These are phyloP conservation scores for Characodon lateralis DNA, from an alignment of 2,797 vertebrate genomes.

Conservation along the genomic window DNA sequence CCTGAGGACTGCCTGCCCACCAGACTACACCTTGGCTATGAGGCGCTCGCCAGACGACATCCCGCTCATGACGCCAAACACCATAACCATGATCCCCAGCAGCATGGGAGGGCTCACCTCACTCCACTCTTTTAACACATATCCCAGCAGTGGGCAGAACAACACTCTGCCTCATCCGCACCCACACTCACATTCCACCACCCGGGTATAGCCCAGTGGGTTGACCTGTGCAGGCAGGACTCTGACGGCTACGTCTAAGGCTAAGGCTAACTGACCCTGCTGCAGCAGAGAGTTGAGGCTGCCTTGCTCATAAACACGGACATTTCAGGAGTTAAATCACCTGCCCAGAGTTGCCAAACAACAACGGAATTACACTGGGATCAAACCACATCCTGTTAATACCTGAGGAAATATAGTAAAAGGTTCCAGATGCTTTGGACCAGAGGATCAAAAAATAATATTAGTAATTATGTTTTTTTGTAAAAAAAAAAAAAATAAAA, in stretches of 20 bases:
- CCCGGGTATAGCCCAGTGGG: constrained; percentile 94
- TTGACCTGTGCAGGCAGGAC: constrained; percentile 45
- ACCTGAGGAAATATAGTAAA: constrained; percentile 68
- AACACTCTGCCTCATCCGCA: constrained; percentile 95
- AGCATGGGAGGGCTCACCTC: constrained; percentile 95
- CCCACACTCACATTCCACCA: constrained; percentile 98
- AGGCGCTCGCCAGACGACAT: constrained; percentile 98
- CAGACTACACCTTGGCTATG: constrained; percentile 99
- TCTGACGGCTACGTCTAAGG: constrained; percentile 49
- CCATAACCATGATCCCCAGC: constrained; percentile 99
- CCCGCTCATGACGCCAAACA: constrained; percentile 99
- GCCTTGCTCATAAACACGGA: constrained; percentile 50
- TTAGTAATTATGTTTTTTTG: constrained; percentile 67
- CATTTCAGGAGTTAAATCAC: constrained; percentile 51
- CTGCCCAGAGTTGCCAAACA: constrained; percentile 61
- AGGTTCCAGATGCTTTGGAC: constrained; percentile 53
- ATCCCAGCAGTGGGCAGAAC: constrained; percentile 94
- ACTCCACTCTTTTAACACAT: constrained; percentile 96
- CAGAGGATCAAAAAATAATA: constrained; percentile 17
- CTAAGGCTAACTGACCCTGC: constrained; percentile 35
- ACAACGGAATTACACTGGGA: constrained; percentile 62
- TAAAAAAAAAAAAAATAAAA: constrained; percentile 59
- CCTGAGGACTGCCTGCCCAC: constrained; percentile 97
- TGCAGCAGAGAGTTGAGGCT: constrained; percentile 51
- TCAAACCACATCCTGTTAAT: constrained; percentile 62